These are phyloP conservation scores for Setophaga petechia DNA, from an alignment of 2,113 vertebrate species.

Conservation along the genomic window DNA sequence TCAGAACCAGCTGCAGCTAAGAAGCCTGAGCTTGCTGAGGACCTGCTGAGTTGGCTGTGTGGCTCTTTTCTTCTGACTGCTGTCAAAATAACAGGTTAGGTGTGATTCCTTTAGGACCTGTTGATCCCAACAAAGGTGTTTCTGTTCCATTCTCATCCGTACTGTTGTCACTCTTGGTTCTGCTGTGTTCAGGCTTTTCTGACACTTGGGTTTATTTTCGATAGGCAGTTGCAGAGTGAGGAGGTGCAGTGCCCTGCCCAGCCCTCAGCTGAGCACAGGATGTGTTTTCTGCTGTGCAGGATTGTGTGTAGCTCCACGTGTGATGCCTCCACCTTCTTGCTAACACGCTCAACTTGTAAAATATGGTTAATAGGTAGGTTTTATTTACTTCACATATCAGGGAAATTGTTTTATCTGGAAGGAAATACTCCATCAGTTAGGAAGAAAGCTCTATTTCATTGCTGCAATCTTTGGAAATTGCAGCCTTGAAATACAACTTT, in stretches of 20 bases:
- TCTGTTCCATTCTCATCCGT: neutral
- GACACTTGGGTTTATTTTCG: neutral
- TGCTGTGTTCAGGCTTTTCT: neutral
- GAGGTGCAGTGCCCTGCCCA: neutral
- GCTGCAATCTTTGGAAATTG: slow-evolving; percentile 31
- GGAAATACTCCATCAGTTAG: slow-evolving; percentile 39
- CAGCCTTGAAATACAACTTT: slow-evolving; percentile 30
- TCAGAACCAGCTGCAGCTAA: neutral
- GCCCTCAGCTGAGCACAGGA: neutral
- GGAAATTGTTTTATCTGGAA: slow-evolving; percentile 39
- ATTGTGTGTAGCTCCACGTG: neutral
- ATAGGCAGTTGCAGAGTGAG: neutral
- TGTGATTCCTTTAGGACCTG: slow-evolving; percentile 31
- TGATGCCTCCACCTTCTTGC: neutral
- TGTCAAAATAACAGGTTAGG: neutral
- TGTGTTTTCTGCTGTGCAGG: neutral
- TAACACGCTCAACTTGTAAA: neutral
- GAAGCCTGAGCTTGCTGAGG: neutral
- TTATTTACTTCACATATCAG: slow-evolving; percentile 46
- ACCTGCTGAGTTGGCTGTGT: neutral
- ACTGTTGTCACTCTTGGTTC: neutral
- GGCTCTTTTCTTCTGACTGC: neutral
- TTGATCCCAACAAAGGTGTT: neutral
- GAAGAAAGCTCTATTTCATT: slow-evolving; percentile 17
- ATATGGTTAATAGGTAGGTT: slow-evolving; percentile 24